Conservation (phyloP, 2,888 invertebrate species). For the Aphrophora alni region DNA sequence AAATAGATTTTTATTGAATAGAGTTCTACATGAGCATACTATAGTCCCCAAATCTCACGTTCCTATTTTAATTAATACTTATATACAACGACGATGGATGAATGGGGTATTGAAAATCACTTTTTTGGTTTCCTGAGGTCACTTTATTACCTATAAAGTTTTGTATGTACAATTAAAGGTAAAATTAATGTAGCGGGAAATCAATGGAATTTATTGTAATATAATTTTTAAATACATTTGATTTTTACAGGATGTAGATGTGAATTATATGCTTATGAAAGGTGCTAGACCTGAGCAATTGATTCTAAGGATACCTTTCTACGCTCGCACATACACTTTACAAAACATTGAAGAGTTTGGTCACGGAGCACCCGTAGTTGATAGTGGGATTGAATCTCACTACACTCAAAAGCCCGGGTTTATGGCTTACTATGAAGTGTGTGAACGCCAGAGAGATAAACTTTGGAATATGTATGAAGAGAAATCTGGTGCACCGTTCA, state of each 20-base stretch:
- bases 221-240: too few species aligned
- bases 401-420: slow-evolving; percentile 73
- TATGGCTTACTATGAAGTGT: slow-evolving; percentile 72
- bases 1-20: too few species aligned
- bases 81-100: too few species aligned
- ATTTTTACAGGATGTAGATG: slow-evolving; percentile 69
- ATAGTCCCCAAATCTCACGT: too few species aligned
- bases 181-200: too few species aligned
- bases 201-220: too few species aligned
- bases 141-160: too few species aligned
- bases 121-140: too few species aligned
- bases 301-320: slow-evolving; percentile 86
- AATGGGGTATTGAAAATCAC: too few species aligned
- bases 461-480: slow-evolving; percentile 65
- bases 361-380: slow-evolving; percentile 65
- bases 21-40: too few species aligned
- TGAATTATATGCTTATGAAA: slow-evolving; percentile 78
- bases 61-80: too few species aligned
- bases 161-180: too few species aligned
- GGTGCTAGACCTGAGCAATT: slow-evolving; percentile 82
- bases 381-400: slow-evolving; percentile 65
- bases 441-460: slow-evolving; percentile 64
- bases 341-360: slow-evolving; percentile 61
- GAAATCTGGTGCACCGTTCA: slow-evolving; percentile 69
- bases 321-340: slow-evolving; percentile 76